Conservation (phyloP, 2,113 vertebrate genomes). For the Tupaia chinensis region DNA sequence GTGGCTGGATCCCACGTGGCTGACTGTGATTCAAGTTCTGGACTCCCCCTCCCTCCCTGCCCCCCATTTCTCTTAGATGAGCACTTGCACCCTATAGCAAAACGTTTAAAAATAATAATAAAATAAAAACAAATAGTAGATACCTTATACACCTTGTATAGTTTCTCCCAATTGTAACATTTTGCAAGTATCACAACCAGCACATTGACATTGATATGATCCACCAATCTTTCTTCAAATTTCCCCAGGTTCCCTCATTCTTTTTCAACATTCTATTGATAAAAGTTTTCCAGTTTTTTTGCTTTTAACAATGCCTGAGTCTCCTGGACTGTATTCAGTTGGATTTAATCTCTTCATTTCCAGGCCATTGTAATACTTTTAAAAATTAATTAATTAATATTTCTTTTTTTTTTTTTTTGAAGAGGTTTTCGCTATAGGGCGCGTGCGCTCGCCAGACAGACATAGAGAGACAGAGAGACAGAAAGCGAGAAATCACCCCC, state of each 20-base stretch:
- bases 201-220: neutral
- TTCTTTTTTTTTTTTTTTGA: too few relatives aligned
- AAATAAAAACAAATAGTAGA: neutral
- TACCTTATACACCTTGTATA: neutral
- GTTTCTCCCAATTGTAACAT: neutral
- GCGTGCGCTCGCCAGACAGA: too few relatives aligned
- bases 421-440: too few relatives aligned
- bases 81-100: too few relatives aligned
- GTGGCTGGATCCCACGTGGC: too few relatives aligned
- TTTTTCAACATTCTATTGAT: neutral
- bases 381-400: too few relatives aligned
- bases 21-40: too few relatives aligned
- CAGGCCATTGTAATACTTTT: neutral
- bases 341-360: constrained; percentile 6
- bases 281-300: neutral
- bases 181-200: neutral
- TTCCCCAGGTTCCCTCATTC: neutral
- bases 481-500: too few relatives aligned
- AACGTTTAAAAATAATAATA: too few relatives aligned
- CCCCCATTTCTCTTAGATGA: too few relatives aligned
- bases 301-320: neutral
- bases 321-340: neutral
- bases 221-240: neutral
- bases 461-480: too few relatives aligned
- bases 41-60: too few relatives aligned